These are phyloP conservation scores for Pangasius macronema DNA, from an alignment of 2,797 vertebrate genomes.

Conservation along the genomic window DNA sequence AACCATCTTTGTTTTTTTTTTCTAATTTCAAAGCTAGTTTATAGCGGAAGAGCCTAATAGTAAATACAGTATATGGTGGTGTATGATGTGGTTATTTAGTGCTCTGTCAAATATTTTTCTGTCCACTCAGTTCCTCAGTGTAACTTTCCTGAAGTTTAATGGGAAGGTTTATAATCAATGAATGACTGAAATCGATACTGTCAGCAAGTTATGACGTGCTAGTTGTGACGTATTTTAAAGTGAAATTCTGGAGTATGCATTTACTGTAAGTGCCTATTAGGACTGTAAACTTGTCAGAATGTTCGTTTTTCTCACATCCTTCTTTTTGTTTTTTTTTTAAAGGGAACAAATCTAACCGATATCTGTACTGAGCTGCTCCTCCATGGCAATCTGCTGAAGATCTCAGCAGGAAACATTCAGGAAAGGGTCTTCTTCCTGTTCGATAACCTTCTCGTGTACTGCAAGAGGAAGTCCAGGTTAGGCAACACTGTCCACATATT, in stretches of 20 bases:
- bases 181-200: background rate
- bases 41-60: background rate
- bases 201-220: background rate
- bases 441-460: conserved; percentile 98
- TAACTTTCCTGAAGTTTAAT: background rate
- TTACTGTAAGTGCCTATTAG: background rate
- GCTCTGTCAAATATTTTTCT: background rate
- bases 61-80: background rate
- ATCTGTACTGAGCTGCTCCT: conserved; percentile 95
- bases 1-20: background rate
- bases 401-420: conserved; percentile 98
- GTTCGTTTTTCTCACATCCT: background rate
- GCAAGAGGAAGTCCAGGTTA: conserved; percentile 97
- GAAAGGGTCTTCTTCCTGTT: conserved; percentile 97
- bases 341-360: conserved; percentile 98
- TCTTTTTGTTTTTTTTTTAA: background rate
- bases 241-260: background rate
- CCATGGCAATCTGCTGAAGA: conserved; percentile 93
- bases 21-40: background rate
- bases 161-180: background rate
- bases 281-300: background rate
- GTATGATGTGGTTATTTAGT: background rate
- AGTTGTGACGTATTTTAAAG: background rate
- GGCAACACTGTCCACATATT: conserved; percentile 23
- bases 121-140: background rate